Conservation (phyloP, 2,797 vertebrate genomes). For the Malurus splendens region DNA sequence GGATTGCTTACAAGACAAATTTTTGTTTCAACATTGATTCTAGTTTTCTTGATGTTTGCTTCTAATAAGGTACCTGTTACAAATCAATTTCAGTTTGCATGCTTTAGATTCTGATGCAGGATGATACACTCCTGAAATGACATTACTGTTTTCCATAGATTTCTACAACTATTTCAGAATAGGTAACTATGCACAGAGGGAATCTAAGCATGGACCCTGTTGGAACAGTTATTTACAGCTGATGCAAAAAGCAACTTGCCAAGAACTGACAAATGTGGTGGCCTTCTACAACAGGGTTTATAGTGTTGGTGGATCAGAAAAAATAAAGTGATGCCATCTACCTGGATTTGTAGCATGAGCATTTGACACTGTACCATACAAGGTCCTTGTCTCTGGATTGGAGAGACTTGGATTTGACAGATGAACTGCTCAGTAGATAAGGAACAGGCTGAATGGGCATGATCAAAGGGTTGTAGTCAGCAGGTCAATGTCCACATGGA, state of each 20-base stretch:
- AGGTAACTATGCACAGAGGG: conserved; percentile 11
- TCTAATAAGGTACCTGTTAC: conserved; percentile 85
- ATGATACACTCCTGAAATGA: conserved; percentile 65
- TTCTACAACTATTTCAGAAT: conserved; percentile 39
- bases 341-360: neutral
- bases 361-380: neutral
- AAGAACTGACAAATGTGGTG: neutral
- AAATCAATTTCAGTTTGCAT: conserved; percentile 79
- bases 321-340: neutral
- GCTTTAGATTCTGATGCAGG: conserved; percentile 71
- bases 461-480: neutral
- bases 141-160: conserved; percentile 61
- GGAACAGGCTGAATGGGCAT: neutral
- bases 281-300: neutral
- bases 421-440: neutral
- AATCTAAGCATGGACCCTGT: neutral
- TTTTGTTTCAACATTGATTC: conserved; percentile 95
- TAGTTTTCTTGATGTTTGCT: conserved; percentile 80
- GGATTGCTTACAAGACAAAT: conserved; percentile 96
- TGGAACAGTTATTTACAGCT: conserved; percentile 25
- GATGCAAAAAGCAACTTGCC: neutral
- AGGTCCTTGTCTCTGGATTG: neutral
- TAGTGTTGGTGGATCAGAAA: neutral
- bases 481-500: neutral
- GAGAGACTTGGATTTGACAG: neutral